Base-by-base conservation (phyloP, 2,797 vertebrate species). In the Urocyon cinereoargenteus region DNA sequence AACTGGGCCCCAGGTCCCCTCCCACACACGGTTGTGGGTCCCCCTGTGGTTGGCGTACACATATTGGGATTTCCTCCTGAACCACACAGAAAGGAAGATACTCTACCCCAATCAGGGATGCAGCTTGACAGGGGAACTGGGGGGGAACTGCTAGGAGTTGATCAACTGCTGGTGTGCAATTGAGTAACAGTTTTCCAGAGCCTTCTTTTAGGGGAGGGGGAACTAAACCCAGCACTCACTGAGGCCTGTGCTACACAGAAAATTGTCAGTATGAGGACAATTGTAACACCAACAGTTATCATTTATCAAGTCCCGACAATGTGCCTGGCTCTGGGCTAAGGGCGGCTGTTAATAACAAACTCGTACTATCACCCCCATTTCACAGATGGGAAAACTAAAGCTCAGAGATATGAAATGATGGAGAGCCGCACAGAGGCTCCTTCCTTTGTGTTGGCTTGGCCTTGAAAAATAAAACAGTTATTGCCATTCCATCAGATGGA, bases 41-140 rank as follows among this genome's bases (percentile, higher is more conserved):
- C 55, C 24, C 57, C 5, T 45, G 16, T 16, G 21, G 34, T 19
- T n/a, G 24, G 49, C 28, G 61, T 61, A 10, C 6, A 77, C 72
- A 22, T 26, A 24, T 34, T 82, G 6, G 51, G 66, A 78, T 62
- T 62, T 16, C 21, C 13, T 11, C 55, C 10, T 21, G 22, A 73
- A 49, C 28, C 21, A 4, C 0, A 2, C 0, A 28, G 51, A 86
- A 72, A 19, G 1, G n/a, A 6, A 8, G 22, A 28, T 2, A 3
- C 4, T 28, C 45, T 34, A 24, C 13, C 75, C 53, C 11, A 16
- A 4, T 10, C 13, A 11, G 68, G 66, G n/a, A 45, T 8, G 6
- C 22, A 57, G 57, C 75, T 45, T 19, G 34, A 78, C 18, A 0
- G 31, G 34, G 45, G 51, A 49, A 15, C 18, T 4, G 18, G 24